Conservation (phyloP, 2,797 vertebrate species). For the Sebastes hopkinsi region DNA sequence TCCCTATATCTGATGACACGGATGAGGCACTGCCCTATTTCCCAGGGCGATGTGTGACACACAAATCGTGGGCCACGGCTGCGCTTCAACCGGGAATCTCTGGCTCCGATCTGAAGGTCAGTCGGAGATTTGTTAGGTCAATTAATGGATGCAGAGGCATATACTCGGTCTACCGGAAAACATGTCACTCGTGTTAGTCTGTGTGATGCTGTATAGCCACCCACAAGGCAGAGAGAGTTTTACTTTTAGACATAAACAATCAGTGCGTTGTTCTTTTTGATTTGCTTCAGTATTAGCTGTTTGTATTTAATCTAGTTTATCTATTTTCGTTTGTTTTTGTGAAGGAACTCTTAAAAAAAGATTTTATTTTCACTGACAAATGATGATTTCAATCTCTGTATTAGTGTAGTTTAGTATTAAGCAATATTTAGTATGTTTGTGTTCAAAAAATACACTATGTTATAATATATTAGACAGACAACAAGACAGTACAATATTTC, state of each 20-base stretch:
- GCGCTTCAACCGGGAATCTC: conserved; percentile 62
- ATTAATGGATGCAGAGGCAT: conserved; percentile 23
- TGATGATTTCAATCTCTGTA: not conserved
- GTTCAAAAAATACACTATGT: not conserved
- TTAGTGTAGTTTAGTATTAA: not conserved
- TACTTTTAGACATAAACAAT: not conserved
- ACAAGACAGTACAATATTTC: not conserved
- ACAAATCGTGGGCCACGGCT: conserved; percentile 53
- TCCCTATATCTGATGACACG: conserved; percentile 60
- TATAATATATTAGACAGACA: not conserved
- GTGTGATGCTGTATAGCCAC: not conserved
- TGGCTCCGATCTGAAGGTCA: conserved; percentile 59
- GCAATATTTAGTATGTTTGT: not conserved
- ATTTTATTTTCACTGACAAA: not conserved
- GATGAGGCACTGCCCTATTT: conserved; percentile 69
- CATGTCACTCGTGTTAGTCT: not conserved
- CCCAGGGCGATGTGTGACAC: conserved; percentile 73
- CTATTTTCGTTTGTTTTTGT: not conserved
- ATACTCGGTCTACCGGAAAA: conserved; percentile 22
- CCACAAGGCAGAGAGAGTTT: not conserved
- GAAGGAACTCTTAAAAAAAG: not conserved
- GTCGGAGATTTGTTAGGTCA: conserved; percentile 48
- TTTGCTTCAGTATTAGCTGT: not conserved
- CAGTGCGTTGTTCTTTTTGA: not conserved
- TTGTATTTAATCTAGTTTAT: not conserved